phyloP scores from a whole-genome alignment of 2,113 vertebrate genomes.

The Sorex fumeus region DNA sequence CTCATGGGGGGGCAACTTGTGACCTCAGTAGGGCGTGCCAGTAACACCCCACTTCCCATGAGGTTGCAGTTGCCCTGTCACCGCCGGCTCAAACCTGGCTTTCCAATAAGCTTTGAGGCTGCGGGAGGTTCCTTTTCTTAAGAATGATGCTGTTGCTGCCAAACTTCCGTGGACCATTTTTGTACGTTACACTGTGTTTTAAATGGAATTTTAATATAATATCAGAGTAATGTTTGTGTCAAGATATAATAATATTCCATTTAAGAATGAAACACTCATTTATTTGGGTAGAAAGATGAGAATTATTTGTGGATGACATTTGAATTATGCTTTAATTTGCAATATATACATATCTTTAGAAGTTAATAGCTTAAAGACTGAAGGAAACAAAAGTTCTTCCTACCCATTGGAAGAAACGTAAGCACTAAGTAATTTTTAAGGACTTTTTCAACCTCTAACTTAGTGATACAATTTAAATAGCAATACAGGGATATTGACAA shows the following conservation, averaged over 20 bases:
- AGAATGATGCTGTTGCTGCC: slow-evolving; percentile 37
- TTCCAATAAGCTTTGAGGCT: too few species aligned
- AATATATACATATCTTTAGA: slow-evolving; percentile 5
- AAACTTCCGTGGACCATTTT: slow-evolving; percentile 29
- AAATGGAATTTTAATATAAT: slow-evolving; percentile 18
- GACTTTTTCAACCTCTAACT: not conserved
- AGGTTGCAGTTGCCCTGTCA: too few species aligned
- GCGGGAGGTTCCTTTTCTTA: too few species aligned
- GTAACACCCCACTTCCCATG: too few species aligned
- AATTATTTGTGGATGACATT: not conserved
- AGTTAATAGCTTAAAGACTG: not conserved
- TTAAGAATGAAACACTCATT: not conserved
- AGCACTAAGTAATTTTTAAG: not conserved
- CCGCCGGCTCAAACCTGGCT: too few species aligned
- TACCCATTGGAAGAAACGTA: not conserved
- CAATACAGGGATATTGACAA: not conserved
- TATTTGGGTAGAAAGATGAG: slow-evolving; percentile 3
- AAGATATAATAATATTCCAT: slow-evolving; percentile 29
- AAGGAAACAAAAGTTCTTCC: not conserved
- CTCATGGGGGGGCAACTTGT: too few species aligned
- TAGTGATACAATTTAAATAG: slow-evolving; percentile 33
- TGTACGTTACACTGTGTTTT: not conserved
- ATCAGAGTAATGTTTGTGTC: not conserved
- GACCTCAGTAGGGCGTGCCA: too few species aligned
- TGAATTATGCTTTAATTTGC: slow-evolving; percentile 36